These are phyloP conservation scores for Agrochola macilenta DNA, from an alignment of 2,888 invertebrate species.

Conservation along the genomic window DNA sequence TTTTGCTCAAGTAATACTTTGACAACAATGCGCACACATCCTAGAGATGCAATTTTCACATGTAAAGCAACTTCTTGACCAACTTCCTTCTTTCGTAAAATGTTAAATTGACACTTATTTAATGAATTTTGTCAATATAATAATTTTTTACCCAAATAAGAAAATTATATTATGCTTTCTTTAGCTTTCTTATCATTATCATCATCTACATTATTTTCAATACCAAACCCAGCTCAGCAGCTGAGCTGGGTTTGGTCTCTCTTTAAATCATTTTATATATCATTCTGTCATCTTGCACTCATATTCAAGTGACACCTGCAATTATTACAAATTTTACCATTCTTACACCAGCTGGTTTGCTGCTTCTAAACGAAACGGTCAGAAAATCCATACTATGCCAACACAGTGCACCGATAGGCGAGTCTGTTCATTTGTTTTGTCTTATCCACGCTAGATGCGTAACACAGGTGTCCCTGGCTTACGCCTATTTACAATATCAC, in stretches of 20 bases:
- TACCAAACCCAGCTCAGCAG: no score
- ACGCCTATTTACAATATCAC: constrained; percentile 78
- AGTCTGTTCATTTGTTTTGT: constrained; percentile 72
- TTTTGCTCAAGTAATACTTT: no score
- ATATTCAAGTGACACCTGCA: background rate
- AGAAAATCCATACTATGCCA: constrained; percentile 74
- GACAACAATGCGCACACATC: no score
- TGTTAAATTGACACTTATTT: background rate
- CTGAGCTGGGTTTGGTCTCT: background rate
- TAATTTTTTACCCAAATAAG: no score
- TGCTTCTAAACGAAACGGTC: background rate
- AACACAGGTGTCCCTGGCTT: constrained; percentile 87
- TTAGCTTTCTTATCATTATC: background rate
- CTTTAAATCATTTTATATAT: background rate
- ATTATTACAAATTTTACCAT: no score
- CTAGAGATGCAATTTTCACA: background rate
- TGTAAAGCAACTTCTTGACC: background rate
- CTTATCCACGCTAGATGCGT: constrained; percentile 82
- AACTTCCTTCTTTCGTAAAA: background rate
- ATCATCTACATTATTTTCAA: background rate
- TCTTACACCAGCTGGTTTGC: no score
- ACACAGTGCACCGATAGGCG: constrained; percentile 71
- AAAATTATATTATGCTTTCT: background rate
- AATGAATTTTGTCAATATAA: no score
- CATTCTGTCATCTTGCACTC: background rate